Evolutionary conservation across 2,888 invertebrate species (phyloP).

Genomic region (Cyrtodaria siliqua): DNA sequence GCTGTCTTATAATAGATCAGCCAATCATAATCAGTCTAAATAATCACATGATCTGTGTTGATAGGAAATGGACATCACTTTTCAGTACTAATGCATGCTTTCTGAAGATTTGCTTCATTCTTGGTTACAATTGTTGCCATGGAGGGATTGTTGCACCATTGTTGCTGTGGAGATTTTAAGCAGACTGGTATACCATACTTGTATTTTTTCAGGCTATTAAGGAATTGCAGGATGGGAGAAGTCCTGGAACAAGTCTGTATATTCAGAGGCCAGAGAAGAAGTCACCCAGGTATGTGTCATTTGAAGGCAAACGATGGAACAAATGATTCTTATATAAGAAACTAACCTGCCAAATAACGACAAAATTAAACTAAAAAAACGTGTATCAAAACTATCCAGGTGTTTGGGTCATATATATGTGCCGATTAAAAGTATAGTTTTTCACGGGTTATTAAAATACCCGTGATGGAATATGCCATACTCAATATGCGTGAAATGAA

Average conservation of each 20-base stretch:
- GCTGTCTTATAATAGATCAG: constrained; percentile 7
- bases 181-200: constrained; percentile 32
- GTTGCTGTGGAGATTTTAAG: constrained; percentile 7
- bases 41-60: constrained; percentile 42
- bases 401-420: too few relatives aligned
- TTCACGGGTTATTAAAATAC: too few relatives aligned
- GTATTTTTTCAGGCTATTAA: constrained; percentile 64
- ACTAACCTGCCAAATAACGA: too few relatives aligned
- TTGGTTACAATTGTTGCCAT: constrained; percentile 28
- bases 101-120: constrained; percentile 37
- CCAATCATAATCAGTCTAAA: constrained; percentile 45
- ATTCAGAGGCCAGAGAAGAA: constrained; percentile 44
- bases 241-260: constrained; percentile 30
- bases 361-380: too few relatives aligned
- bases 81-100: constrained; percentile 65
- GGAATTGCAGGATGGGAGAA: constrained; percentile 40
- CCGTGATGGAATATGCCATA: too few relatives aligned
- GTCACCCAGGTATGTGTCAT: constrained; percentile 52
- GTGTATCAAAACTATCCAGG: too few relatives aligned
- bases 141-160: constrained; percentile 10
- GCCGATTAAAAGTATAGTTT: too few relatives aligned
- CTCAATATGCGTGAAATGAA: too few relatives aligned
- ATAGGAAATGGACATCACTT: constrained; percentile 27
- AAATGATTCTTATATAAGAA: neutral
- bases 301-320: too few relatives aligned